phyloP scores from a whole-genome alignment of 2,888 invertebrate species.

The Ommatoiulus sabulosus region DNA sequence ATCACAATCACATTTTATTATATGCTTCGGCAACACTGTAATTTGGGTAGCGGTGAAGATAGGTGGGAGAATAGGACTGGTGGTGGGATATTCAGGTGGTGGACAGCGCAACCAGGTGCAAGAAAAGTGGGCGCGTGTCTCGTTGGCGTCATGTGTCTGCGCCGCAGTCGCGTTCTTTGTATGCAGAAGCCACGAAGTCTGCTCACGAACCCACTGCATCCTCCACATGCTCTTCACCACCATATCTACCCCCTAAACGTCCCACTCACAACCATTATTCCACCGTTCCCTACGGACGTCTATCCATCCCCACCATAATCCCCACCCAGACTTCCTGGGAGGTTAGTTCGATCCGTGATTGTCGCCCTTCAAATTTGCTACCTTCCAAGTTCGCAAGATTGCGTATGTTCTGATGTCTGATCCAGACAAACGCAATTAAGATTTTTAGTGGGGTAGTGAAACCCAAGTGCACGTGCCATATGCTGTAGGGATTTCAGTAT shows the following conservation, averaged over 20 bases:
- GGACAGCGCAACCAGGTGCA: not conserved
- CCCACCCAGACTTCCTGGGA: not conserved
- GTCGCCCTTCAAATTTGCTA: not conserved
- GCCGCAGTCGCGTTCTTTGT: slow-evolving; percentile 6
- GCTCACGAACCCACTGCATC: not conserved
- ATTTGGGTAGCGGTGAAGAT: slow-evolving; percentile 8
- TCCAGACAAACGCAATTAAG: no score
- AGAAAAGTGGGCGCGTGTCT: not conserved
- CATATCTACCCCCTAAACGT: not conserved
- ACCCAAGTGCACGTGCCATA: no score
- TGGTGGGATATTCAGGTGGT: not conserved
- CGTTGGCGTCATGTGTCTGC: slow-evolving; percentile 26
- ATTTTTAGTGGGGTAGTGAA: no score
- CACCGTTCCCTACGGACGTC: not conserved
- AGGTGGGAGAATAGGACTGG: not conserved
- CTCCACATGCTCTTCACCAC: not conserved
- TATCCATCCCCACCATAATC: not conserved
- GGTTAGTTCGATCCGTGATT: not conserved
- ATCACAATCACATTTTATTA: not conserved
- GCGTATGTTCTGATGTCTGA: no score
- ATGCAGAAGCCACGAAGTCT: not conserved
- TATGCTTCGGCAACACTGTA: not conserved
- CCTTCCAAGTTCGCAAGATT: not conserved
- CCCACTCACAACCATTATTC: not conserved
- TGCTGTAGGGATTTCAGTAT: no score